Conservation (phyloP, 2,113 vertebrate genomes). For the Gracilinanus agilis region DNA sequence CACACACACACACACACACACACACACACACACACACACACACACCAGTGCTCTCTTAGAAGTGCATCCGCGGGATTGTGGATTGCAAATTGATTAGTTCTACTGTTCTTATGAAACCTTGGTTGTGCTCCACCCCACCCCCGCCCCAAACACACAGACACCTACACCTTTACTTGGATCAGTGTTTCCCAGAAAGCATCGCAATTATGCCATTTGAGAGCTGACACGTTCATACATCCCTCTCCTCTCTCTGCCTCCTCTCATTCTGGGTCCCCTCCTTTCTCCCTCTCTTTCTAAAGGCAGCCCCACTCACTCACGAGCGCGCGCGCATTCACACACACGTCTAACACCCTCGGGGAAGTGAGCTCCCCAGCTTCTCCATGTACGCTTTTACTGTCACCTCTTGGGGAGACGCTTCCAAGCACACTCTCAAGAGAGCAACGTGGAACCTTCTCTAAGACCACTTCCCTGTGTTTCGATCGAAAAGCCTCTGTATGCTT, state of each 20-base stretch:
- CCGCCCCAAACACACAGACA: neutral
- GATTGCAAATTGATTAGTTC: conserved; percentile 52
- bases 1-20: neutral
- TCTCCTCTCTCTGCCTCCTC: neutral
- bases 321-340: neutral
- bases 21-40: neutral
- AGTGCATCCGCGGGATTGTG: conserved; percentile 9
- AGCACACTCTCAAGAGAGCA: neutral
- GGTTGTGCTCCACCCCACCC: conserved; percentile 47
- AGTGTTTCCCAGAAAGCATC: neutral
- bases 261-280: neutral
- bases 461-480: neutral
- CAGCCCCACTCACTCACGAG: neutral
- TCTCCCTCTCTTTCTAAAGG: neutral
- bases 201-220: conserved; percentile 59
- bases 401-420: neutral
- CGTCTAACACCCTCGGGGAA: conserved; percentile 53
- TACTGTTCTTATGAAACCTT: conserved; percentile 49
- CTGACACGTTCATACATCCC: conserved; percentile 54
- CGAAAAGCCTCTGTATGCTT: neutral
- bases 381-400: conserved; percentile 63
- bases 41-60: neutral
- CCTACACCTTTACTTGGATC: neutral
- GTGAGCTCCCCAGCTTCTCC: neutral
- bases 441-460: neutral